These are phyloP conservation scores for Scaptomyza polygonia DNA, from an alignment of 2,888 invertebrate genomes.

Conservation along the genomic window DNA sequence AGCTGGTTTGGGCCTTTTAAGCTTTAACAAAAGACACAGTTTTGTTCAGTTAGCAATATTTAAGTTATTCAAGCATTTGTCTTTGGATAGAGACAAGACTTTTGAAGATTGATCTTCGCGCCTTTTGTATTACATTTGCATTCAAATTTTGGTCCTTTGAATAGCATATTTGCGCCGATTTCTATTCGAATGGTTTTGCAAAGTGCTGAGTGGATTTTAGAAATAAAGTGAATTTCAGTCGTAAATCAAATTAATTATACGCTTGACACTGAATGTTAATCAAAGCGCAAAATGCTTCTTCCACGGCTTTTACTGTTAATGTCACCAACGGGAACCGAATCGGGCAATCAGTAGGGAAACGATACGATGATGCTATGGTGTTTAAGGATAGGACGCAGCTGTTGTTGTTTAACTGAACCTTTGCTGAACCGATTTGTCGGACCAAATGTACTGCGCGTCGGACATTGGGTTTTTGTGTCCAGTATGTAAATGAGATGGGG, in stretches of 20 bases:
- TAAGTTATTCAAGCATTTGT: background rate
- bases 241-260: conserved; percentile 61
- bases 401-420: conserved; percentile 22
- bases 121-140: background rate
- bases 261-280: conserved; percentile 40
- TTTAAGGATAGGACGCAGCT: conserved; percentile 51
- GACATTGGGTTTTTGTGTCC: conserved; percentile 48
- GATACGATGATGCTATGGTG: conserved; percentile 7
- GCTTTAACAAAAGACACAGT: too few relatives aligned
- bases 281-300: conserved; percentile 5
- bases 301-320: conserved; percentile 11
- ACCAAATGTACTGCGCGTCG: conserved; percentile 9
- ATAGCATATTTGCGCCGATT: background rate
- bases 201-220: background rate
- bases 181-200: background rate
- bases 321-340: conserved; percentile 9
- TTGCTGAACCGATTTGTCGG: conserved; percentile 14
- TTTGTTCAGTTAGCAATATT: too few relatives aligned
- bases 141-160: background rate
- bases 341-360: conserved; percentile 11
- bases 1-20: too few relatives aligned
- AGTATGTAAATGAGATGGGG: conserved; percentile 63
- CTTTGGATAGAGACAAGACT: too few relatives aligned
- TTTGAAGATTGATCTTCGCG: background rate
- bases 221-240: conserved; percentile 38